Evolutionary conservation across 1,140 invertebrate species (phyloP), one percentile per base, ranked within the genome.

Genomic region (Tyrophagus putrescentiae): DNA sequence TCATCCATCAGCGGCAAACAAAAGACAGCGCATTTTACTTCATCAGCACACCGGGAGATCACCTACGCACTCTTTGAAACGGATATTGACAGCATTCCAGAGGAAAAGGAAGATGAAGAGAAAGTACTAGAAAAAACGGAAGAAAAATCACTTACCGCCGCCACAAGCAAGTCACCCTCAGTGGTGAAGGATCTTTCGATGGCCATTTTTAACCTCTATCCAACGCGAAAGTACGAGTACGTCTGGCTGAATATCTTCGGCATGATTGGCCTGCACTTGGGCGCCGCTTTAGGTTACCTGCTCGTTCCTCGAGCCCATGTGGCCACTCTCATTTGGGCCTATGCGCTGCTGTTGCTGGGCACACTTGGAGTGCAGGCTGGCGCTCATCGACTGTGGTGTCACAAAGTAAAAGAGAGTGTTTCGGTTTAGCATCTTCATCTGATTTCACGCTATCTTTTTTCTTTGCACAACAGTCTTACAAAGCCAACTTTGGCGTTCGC

Each of bases 331-430:
- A 7, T 48, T 21, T 48, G 45, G 45, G 21, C 45, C 18, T 48
- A 48, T 48, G 7, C 31, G 7, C 21, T 7, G 13, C 18, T 48
- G 45, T 48, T 48, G 45, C 18, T 48, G 7, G 45, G 45, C 9
- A 7, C 45, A 48, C 7, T 60, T 4, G 86, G 87, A 6, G 84
- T 96, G 58, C 96, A 91, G n/a, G 92, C 87, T 50, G 61, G 61
- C 1, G 61, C 60, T 18, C 61, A 62, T 32, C 25, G 61, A 56
- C 60, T 62, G 25, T 62, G 61, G 61, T n/a, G n/a, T n/a, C n/a
- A n/a, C n/a, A n/a, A n/a, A n/a, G n/a, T n/a, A n/a, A n/a, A n/a
- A n/a, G n/a, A n/a, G n/a, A n/a, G n/a, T n/a, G n/a, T n/a, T n/a
- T n/a, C n/a, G n/a, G n/a, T n/a, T n/a, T n/a, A n/a, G n/a, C n/a